Evolutionary conservation across 2,797 vertebrate species (phyloP), one percentile per base, ranked within the genome.

Genomic region (Spea hammondii): DNA sequence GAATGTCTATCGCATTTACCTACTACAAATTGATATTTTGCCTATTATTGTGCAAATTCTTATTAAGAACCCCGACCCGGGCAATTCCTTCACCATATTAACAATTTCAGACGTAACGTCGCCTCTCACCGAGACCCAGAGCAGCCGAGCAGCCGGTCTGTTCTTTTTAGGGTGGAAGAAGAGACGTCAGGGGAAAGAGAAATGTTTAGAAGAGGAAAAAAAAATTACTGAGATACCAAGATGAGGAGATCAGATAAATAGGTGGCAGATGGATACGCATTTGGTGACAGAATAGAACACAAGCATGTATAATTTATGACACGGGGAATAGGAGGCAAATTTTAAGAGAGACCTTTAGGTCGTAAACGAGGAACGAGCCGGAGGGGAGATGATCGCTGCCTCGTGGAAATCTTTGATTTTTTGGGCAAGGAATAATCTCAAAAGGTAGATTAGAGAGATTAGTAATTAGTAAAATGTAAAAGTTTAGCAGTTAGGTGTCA

Each of bases 291-390:
- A 76, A 82, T 77, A 77, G 74, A 77, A 82, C 75, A 77, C 79
- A 77, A 69, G 74, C 74, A 82, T 82, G 77, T 82, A 82, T 82
- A 82, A 82, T 82, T 77, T 77, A 82, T 73, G 74, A 77, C 79
- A 82, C 70, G 69, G 72, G 70, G 72, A 64, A 50, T 74, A 55
- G 51, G 53, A 57, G 57, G 51, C 79, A 76, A 60, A 76, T 66
- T 80, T 60, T 74, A 72, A 71, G 73, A 80, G 79, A 72, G 79
- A 77, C 79, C 64, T 72, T 76, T 81, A 65, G 70, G 53, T 81
- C 77, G 74, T 72, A 81, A 81, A 81, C 79, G 72, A 64, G 59
- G 69, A 72, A 67, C 32, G 57, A 46, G 69, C 69, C 55, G 3
- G n/a, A 32, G 32, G 32, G 32, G 32, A 32, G 32, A 32, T 32